These are phyloP conservation scores for Speoplatyrhinus poulsoni DNA, from an alignment of 2,113 vertebrate species.

Conservation along the genomic window DNA sequence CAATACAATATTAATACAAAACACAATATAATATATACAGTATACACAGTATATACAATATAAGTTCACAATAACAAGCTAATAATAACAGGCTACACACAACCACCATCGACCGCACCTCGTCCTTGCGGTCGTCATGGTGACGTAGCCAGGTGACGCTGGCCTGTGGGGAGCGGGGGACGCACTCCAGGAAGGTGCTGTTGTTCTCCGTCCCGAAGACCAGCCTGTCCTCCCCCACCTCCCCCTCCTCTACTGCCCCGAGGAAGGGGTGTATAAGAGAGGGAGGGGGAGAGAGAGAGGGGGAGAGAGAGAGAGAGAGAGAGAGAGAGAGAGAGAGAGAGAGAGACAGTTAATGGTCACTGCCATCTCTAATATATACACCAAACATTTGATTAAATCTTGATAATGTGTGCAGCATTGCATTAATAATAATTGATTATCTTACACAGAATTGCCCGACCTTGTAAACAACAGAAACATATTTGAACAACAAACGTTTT, in stretches of 20 bases:
- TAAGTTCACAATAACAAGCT: too few relatives aligned
- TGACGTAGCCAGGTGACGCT: slow-evolving; percentile 85
- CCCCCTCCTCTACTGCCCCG: slow-evolving; percentile 76
- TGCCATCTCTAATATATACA: too few relatives aligned
- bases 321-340: neutral
- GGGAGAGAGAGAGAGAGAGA: neutral
- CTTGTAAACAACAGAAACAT: too few relatives aligned
- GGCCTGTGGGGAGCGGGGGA: slow-evolving; percentile 89
- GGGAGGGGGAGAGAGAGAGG: neutral
- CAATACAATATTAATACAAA: too few relatives aligned
- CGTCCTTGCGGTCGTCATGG: slow-evolving; percentile 79
- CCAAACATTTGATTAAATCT: too few relatives aligned
- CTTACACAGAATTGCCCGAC: slow-evolving; percentile 10
- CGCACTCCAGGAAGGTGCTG: slow-evolving; percentile 92
- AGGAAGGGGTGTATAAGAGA: neutral
- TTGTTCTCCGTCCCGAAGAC: slow-evolving; percentile 90
- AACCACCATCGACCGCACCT: slow-evolving; percentile 72
- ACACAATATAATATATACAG: too few relatives aligned
- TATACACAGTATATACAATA: neutral
- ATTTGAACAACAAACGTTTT: too few relatives aligned
- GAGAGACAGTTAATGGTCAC: too few relatives aligned
- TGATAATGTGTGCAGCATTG: too few relatives aligned
- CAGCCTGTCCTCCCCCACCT: slow-evolving; percentile 72
- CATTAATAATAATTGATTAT: slow-evolving; percentile 3
- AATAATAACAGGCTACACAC: neutral